Evolutionary conservation across 2,888 invertebrate species (phyloP), one percentile per base, ranked within the genome.

Genomic region (Sminthurides aquaticus): DNA sequence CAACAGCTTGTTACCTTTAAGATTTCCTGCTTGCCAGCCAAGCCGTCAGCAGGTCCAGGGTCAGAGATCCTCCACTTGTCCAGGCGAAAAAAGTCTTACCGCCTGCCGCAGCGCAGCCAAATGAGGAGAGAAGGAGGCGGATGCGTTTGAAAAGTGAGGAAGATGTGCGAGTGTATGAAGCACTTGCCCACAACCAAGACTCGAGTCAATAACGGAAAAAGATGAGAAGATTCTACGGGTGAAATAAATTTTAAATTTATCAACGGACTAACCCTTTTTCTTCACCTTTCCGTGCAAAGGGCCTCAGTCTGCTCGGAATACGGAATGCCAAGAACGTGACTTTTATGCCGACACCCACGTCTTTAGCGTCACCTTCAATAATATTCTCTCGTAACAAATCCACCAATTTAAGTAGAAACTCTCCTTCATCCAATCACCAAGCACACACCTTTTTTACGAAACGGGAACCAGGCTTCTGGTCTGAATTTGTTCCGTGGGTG

Each of bases 281-380:
- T 34, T 34, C 43, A 5, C 43, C 5, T n/a, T n/a, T 34, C 5
- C 15, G 43, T 34, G 15, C 43, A 15, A 11, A 34, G 5, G 43
- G 43, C 43, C 43, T 15, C 43, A 11, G 8, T 34, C 5, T 5
- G 43, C 5, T 5, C 5, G 43, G 8, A 34, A 34, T 34, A 34
- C 5, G 43, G 43, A 34, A 34, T 34, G 8, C 15, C 8, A 34
- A 34, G 43, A 34, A 60, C 60, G 60, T 60, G 60, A 60, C 60
- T 60, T 60, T 60, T 60, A 60, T 60, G 60, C 27, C 60, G 43
- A 48, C 60, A 60, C 60, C 60, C 24, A 48, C 20, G 26, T 58
- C 34, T 29, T 34, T 20, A 20, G 11, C 20, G 28, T 22, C 24
- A 18, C 55, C 22, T 49, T 22, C 55, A 34, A 34, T n/a, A n/a